Evolutionary conservation across 1,140 invertebrate genomes (phyloP).

Genomic region (Lanistes nyassanus): DNA sequence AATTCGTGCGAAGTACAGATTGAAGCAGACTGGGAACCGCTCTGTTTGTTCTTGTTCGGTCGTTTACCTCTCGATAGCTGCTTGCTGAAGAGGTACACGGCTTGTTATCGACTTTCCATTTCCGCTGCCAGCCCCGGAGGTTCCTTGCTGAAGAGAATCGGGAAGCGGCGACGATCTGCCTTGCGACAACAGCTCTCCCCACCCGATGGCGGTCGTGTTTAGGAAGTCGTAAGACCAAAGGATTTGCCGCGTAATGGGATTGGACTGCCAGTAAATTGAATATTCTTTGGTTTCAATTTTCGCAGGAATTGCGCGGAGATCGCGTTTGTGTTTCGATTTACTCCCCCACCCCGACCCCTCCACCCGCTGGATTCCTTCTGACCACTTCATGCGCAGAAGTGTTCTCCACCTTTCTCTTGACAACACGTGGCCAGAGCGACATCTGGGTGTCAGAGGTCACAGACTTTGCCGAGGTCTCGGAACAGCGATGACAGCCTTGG

Average conservation of each 20-base stretch:
- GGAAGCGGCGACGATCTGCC: background rate
- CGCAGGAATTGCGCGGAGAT: background rate
- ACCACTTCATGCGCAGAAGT: no score
- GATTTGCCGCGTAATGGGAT: conserved; percentile 6
- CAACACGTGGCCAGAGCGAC: no score
- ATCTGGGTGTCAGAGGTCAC: no score
- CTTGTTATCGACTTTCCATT: background rate
- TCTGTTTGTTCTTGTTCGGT: background rate
- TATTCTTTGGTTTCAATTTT: conserved; percentile 15
- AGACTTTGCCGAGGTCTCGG: no score
- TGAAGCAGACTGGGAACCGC: no score
- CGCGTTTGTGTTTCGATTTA: conserved; percentile 9
- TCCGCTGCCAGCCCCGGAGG: no score
- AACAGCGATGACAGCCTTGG: no score
- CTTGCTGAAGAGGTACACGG: background rate
- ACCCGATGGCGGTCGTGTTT: background rate
- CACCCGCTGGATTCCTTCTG: background rate
- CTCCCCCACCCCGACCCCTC: no score
- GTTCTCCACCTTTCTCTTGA: no score
- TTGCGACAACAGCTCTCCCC: background rate
- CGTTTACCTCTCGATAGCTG: background rate
- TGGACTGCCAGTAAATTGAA: conserved; percentile 4
- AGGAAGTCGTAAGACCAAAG: background rate
- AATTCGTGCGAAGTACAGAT: no score
- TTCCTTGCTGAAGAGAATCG: background rate